Evolutionary conservation across 2,888 invertebrate genomes (phyloP), one percentile per base, ranked within the genome.

Genomic region (Thymelicus lineola): DNA sequence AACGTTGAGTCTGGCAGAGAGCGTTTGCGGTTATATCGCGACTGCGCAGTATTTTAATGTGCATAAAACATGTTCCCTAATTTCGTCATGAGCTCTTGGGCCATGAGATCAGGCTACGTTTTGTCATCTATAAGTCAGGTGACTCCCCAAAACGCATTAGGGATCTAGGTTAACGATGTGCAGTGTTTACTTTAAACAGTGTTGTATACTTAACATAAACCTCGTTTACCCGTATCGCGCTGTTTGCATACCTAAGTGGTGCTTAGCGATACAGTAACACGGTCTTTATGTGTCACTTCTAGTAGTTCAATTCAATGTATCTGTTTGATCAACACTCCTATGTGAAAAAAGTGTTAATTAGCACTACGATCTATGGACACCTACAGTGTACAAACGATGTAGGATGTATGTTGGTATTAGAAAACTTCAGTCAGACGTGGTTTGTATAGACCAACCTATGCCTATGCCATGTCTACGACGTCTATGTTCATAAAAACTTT

Each of bases 191-290:
- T 66, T 50, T 50, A 50, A 60, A 50, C 66, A 58, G 55, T 35
- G 66, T 46, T 48, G 66, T 66, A 48, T 65, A 57, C 65, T 57
- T 57, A 36, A 48, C 66, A 59, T 66, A 59, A 48, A 48, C 50
- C 66, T 38, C 59, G 48, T 58, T 66, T 48, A 66, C 36, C 58
- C 45, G 66, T 42, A 60, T 36, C 59, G 64, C 48, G 35, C 59
- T 66, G 66, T 66, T 66, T 66, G 60, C 66, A 42, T 60, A 50
- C 7, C 66, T 60, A 53, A 66, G 66, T 66, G 66, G 50, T 66
- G 60, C 50, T 62, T 53, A 66, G 60, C 38, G 66, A 50, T 66
- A 62, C 15, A 50, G 50, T 53, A 15, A 58, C n/a, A 48, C 60
- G 20, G 38, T 59, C 46, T 17, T 50, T 59, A 38, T 38, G 59